Base-by-base conservation (phyloP, 2,888 invertebrate genomes). In the Pardosa pseudoannulata region DNA sequence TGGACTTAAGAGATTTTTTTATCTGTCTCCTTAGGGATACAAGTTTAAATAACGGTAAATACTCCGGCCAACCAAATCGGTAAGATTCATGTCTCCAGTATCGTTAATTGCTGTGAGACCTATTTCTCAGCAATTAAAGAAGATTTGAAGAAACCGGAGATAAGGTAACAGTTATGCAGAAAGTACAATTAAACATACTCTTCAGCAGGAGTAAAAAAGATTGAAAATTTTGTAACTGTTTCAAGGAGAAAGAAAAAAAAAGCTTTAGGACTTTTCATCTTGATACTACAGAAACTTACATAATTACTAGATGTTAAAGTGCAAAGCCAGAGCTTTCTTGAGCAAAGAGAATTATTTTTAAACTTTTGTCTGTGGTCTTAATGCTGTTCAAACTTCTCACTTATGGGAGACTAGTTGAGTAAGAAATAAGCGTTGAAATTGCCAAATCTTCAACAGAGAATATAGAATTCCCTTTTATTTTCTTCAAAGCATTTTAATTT, bases 51-150 rank as follows among this genome's bases (percentile, higher is more conserved):
- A 16, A 16, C 5, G 13, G 46, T 16, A 46, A 7, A 16, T 16
- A 46, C 46, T 2, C 9, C 46, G 16, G 9, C 46, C 16, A 46
- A 16, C 46, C 2, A 7, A 64, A 28, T 64, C 27, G 27, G 27
- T 1, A 28, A 19, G 56, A 36, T 27, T 70, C 70, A 29, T 39
- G 62, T 39, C 28, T 70, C 29, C 56, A 13, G 27, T 56, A 36
- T 7, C 28, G 56, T 79, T 79, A 79, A 79, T 79, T 79, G 36
- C 62, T 39, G 11, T 65, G 50, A 70, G 70, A 70, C 70, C 70
- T 70, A 78, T 79, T 70, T 70, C 36, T 36, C 23, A n/a, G 70
- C 78, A 79, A 79, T 79, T 79, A 79, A 70, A 78, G 76, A 50
- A 68, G 31, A 75, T 19, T 13, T 41, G 64, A n/a, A 11, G 28